Base-by-base conservation (phyloP, 1,140 invertebrate genomes). In the Sycobia sp. region DNA sequence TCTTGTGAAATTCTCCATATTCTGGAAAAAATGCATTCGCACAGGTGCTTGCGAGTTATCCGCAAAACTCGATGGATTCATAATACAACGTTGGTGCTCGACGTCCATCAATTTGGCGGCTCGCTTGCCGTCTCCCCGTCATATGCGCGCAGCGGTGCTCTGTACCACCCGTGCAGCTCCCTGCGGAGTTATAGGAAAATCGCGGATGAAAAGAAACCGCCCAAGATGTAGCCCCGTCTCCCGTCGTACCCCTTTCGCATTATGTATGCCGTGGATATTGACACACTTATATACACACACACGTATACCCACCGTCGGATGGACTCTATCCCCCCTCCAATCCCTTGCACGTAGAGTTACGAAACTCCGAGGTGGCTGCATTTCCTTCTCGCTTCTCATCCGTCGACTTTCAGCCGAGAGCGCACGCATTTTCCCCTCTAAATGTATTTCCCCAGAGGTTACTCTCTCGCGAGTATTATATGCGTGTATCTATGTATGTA, bases 371-470 rank as follows among this genome's bases (percentile, higher is more conserved):
- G 8, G 47, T 18, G 25, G 38, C 25, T 38, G 41, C 50, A 47
- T 57, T 46, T 43, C 32, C 43, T 36, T 57, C 9, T 27, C 22
- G 41, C 16, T 34, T 47, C 25, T 20, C 51, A 16, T 27, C 29
- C 38, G 11, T 50, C 38, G 34, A 25, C 46, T 51, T 50, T 47
- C 44, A 49, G 46, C 23, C 46, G 32, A 27, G 22, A 23, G 14
- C 4, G n/a, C n/a, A n/a, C n/a, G n/a, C n/a, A n/a, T n/a, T n/a
- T n/a, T n/a, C 64, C 58, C 29, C 51, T 39, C 36, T 66, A 61
- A 61, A 27, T 53, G 53, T 60, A 66, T 66, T 66, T 66, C 64
- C 64, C 64, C 43, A 16, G 64, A 43, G 64, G 51, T 47, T 55
- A 59, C 51, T 50, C 63, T 51, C 63, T 60, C 57, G 56, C 29